Conservation (phyloP, 1,140 invertebrate genomes). For the Gryon sp. region DNA sequence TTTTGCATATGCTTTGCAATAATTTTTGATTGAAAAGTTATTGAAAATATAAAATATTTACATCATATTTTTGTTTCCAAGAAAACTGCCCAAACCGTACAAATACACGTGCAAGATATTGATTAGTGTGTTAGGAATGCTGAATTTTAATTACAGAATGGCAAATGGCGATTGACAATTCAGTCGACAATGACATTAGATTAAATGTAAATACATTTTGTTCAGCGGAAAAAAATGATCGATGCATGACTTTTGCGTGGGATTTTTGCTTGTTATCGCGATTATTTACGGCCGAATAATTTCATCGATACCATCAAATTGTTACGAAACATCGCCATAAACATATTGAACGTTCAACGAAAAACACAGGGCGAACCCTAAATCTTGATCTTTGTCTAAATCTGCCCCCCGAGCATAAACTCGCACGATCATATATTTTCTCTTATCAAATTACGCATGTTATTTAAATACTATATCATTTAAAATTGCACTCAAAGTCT, state of each 20-base stretch:
- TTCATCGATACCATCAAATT: slow-evolving; percentile 31
- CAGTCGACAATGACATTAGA: slow-evolving; percentile 6
- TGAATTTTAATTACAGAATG: slow-evolving; percentile 16
- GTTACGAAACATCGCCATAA: slow-evolving; percentile 19
- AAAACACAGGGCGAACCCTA: slow-evolving; percentile 45
- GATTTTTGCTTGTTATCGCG: not conserved
- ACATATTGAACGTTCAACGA: slow-evolving; percentile 27
- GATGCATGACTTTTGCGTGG: slow-evolving; percentile 4
- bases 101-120: too few relatives aligned
- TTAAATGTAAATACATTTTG: slow-evolving; percentile 29
- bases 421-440: slow-evolving; percentile 33
- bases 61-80: too few relatives aligned
- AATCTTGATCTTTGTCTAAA: slow-evolving; percentile 42
- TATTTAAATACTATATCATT: slow-evolving; percentile 33
- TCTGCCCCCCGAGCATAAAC: slow-evolving; percentile 3
- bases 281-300: slow-evolving; percentile 38
- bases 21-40: too few relatives aligned
- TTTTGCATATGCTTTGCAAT: too few relatives aligned
- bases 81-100: too few relatives aligned
- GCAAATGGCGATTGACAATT: slow-evolving; percentile 25
- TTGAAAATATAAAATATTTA: too few relatives aligned
- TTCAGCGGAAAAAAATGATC: not conserved
- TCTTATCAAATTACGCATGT: slow-evolving; percentile 43
- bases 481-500: slow-evolving; percentile 31
- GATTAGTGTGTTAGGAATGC: not conserved